Percentiles rank a stretch among this genome's conserved stretches.
Evolutionary conservation across 2,888 invertebrate genomes (phyloP).

Genomic region (Eurois occulta): DNA sequence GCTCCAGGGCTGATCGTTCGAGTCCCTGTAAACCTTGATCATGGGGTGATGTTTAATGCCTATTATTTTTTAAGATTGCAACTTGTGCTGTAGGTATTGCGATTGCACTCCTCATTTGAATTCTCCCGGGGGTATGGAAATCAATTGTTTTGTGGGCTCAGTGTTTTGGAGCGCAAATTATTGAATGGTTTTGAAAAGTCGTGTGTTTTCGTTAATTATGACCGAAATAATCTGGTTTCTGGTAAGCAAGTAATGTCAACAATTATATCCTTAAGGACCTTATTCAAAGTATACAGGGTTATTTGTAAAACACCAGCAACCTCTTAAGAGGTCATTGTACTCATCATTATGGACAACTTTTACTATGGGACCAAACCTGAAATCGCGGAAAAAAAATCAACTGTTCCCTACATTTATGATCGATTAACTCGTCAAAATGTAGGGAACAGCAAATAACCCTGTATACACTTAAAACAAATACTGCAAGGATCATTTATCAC

Average conservation of each 20-base stretch:
- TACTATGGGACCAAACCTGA: no score
- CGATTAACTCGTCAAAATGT: no score
- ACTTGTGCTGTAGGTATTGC: constrained; percentile 62
- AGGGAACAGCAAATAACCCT: no score
- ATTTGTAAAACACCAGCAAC: no score
- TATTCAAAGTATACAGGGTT: no score
- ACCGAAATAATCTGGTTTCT: neutral
- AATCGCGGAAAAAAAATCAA: no score
- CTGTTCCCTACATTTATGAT: no score
- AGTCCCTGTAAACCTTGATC: constrained; percentile 80
- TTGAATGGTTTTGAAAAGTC: neutral
- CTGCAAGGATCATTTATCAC: neutral
- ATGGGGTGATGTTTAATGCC: constrained; percentile 83
- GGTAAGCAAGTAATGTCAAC: neutral
- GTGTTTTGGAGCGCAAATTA: constrained; percentile 19
- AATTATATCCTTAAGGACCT: neutral
- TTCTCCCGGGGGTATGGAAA: constrained; percentile 50
- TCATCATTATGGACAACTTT: no score
- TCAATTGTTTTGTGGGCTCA: constrained; percentile 49
- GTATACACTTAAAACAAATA: no score
- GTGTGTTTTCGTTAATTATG: neutral
- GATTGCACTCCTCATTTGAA: constrained; percentile 51
- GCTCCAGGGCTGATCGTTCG: constrained; percentile 87
- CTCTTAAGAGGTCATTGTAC: no score
- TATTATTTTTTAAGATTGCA: constrained; percentile 79